A percentile compares a stretch with the other conserved stretches of the same genome.
phyloP scores from a whole-genome alignment of 2,113 vertebrate genomes.

The Tetrax tetrax region DNA sequence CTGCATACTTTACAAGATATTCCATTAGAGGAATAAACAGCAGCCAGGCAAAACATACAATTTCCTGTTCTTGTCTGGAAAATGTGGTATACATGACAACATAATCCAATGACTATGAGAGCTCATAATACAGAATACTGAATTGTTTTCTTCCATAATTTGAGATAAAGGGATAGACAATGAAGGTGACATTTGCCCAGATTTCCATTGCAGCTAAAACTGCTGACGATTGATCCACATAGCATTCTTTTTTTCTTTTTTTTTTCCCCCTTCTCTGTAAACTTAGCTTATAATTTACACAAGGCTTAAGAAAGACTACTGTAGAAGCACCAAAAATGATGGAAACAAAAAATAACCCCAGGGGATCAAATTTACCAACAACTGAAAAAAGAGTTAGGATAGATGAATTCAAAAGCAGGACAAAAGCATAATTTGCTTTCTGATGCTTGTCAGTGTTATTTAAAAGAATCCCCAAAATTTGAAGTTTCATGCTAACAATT shows the following conservation, averaged over 20 bases:
- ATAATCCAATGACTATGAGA: neutral
- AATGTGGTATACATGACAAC: neutral
- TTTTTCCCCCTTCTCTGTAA: neutral
- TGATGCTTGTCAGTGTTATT: neutral
- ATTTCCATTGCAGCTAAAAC: neutral
- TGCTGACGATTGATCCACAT: neutral
- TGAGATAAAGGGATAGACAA: neutral
- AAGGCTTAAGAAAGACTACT: slow-evolving; percentile 21
- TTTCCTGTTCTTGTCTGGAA: neutral
- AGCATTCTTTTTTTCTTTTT: neutral
- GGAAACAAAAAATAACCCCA: neutral
- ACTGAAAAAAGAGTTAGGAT: neutral
- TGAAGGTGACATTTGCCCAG: neutral
- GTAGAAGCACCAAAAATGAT: neutral
- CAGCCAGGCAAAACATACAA: neutral
- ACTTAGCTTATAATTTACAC: neutral
- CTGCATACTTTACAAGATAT: neutral
- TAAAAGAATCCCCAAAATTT: neutral
- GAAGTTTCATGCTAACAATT: neutral
- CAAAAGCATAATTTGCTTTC: neutral
- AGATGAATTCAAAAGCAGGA: neutral
- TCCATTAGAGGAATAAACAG: neutral
- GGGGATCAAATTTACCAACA: neutral
- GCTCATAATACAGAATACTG: neutral
- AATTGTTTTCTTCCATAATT: neutral